Base-by-base conservation (phyloP, 2,888 invertebrate genomes). In the Ernsta delagoae region DNA sequence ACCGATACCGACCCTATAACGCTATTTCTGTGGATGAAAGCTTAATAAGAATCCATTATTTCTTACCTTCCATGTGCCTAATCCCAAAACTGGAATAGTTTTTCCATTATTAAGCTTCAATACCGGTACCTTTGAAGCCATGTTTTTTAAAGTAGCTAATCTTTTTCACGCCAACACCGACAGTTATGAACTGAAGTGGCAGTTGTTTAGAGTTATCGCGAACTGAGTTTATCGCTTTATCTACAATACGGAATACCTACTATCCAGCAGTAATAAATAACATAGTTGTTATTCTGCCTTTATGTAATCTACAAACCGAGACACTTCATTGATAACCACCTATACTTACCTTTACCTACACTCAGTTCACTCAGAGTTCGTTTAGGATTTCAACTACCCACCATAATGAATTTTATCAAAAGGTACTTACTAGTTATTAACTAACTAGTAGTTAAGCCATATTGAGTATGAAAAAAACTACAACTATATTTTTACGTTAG, bases 41-140 rank as follows among this genome's bases (percentile, higher is more conserved):
- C 16, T 16, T 16, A 16, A 16, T 16, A 16, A 16, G 16, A 16
- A 16, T 16, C 16, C 16, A 16, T 16, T 16, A 16, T 16, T 16
- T 16, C 78, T 74, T 59, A 86, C 86, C 81, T 86, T 86, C 87
- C 86, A 87, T 1, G 87, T 87, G 5, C 87, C 87, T 61, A 88
- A 75, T 70, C 88, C 88, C 0, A 88, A 36, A 0, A 70, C 80
- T 7, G 88, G 88, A 74, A 87, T 80, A 4, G 80, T 83, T 71
- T 78, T 75, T 60, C 88, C 88, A 77, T 88, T 85, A 59, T 78
- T 84, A 7, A 88, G 83, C 9, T 72, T 83, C 3, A 80, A 71
- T 0, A 78, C 73, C 0, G 86, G 84, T 62, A 83, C 80, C 43
- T 77, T 80, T 4, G 78, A 66, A 50, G 81, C 78, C 88, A 87